Conservation (phyloP, 2,888 invertebrate species). For the Dascillus cervinus region DNA sequence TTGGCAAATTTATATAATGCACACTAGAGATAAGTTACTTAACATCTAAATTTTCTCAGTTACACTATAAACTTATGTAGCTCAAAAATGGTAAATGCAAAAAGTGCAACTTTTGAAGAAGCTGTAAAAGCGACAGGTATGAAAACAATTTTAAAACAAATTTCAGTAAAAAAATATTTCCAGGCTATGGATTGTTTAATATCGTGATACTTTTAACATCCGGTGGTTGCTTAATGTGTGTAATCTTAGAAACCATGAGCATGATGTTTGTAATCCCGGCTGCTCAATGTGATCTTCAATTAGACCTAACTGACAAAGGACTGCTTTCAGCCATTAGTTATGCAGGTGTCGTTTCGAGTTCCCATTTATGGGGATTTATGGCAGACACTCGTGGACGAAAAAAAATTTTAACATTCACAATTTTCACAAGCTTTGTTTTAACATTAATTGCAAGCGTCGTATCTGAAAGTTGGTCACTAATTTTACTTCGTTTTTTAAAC, state of each 20-base stretch:
- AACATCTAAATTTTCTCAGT: background rate
- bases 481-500: slow-evolving; percentile 45
- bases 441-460: slow-evolving; percentile 47
- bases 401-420: slow-evolving; percentile 43
- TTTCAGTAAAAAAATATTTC: background rate
- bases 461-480: slow-evolving; percentile 46
- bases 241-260: slow-evolving; percentile 60
- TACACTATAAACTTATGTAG: too few species aligned
- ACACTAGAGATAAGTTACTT: too few species aligned
- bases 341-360: slow-evolving; percentile 52
- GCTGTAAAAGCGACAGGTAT: slow-evolving; percentile 28
- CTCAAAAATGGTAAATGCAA: slow-evolving; percentile 1
- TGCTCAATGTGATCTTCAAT: slow-evolving; percentile 58
- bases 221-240: slow-evolving; percentile 57
- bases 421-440: slow-evolving; percentile 42
- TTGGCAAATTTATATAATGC: too few species aligned
- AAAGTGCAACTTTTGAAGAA: slow-evolving; percentile 27
- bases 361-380: slow-evolving; percentile 52
- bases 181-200: slow-evolving; percentile 56
- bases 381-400: slow-evolving; percentile 49
- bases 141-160: slow-evolving; percentile 3
- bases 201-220: slow-evolving; percentile 51
- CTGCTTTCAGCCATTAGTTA: slow-evolving; percentile 59
- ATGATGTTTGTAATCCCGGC: slow-evolving; percentile 59
- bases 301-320: slow-evolving; percentile 55